These are phyloP conservation scores for Caracal caracal DNA, from an alignment of 2,113 vertebrate species.

Conservation along the genomic window DNA sequence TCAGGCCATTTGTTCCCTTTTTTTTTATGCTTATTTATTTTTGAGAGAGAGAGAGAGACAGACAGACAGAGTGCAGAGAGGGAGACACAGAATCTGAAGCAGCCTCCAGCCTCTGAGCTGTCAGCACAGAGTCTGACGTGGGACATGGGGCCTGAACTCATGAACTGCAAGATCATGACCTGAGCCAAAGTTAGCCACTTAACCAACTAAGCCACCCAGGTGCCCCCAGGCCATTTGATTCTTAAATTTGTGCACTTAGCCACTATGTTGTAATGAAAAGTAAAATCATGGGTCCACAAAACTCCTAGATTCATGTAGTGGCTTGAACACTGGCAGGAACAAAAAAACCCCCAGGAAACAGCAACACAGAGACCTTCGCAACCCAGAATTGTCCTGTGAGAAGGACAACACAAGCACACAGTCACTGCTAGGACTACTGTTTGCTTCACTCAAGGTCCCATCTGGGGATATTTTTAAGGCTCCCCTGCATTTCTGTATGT, in stretches of 20 bases:
- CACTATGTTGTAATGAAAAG: not conserved
- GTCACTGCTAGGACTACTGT: not conserved
- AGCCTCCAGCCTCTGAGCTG: no score
- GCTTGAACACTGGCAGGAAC: not conserved
- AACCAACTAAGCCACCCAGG: no score
- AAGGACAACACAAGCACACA: not conserved
- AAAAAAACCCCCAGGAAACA: not conserved
- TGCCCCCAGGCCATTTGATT: not conserved
- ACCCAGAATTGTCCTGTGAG: not conserved
- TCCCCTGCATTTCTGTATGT: not conserved
- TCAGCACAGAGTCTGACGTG: no score
- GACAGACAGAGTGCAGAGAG: no score
- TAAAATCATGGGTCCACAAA: not conserved
- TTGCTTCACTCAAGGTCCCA: not conserved
- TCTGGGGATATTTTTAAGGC: not conserved
- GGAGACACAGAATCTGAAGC: no score
- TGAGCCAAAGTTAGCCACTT: no score
- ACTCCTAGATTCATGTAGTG: not conserved
- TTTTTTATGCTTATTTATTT: no score
- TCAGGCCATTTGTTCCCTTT: not conserved
- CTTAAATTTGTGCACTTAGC: not conserved
- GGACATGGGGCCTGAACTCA: no score
- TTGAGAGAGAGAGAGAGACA: no score
- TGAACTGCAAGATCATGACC: no score
- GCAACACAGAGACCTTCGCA: not conserved